Evolutionary conservation across 2,113 vertebrate species (phyloP).

Genomic region (Anoura caudifer): DNA sequence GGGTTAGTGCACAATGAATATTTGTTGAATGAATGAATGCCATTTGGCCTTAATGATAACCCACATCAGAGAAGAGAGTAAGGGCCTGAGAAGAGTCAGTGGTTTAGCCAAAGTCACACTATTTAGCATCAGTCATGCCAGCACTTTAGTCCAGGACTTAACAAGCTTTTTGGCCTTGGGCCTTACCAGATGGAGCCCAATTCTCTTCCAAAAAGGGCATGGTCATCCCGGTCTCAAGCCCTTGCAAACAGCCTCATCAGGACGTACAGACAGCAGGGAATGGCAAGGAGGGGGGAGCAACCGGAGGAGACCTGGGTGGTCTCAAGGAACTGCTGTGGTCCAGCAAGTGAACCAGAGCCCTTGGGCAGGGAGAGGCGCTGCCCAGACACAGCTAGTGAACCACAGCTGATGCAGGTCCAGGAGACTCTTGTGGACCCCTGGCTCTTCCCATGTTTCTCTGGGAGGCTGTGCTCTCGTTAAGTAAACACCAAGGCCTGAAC

Average conservation of each 20-base stretch:
- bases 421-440: background rate
- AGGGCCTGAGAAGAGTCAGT: background rate
- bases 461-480: background rate
- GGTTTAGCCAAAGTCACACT: background rate
- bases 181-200: background rate
- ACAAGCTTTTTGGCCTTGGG: background rate
- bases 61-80: background rate
- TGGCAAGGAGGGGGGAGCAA: accelerated
- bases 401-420: accelerated
- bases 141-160: background rate
- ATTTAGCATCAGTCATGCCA: background rate
- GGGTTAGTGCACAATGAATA: background rate
- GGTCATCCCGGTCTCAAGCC: background rate
- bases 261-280: background rate
- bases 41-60: background rate
- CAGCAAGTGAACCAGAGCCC: background rate
- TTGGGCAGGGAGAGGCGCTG: background rate
- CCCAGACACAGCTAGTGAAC: background rate
- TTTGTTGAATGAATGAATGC: background rate
- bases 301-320: background rate
- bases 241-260: background rate
- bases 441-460: background rate
- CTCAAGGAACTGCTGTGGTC: background rate
- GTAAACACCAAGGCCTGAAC: background rate
- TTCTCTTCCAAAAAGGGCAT: background rate